Percentiles rank a stretch among this genome's conserved stretches.
These are phyloP conservation scores for Malacoctenus gilli DNA, from an alignment of 2,797 vertebrate genomes.

Conservation along the genomic window DNA sequence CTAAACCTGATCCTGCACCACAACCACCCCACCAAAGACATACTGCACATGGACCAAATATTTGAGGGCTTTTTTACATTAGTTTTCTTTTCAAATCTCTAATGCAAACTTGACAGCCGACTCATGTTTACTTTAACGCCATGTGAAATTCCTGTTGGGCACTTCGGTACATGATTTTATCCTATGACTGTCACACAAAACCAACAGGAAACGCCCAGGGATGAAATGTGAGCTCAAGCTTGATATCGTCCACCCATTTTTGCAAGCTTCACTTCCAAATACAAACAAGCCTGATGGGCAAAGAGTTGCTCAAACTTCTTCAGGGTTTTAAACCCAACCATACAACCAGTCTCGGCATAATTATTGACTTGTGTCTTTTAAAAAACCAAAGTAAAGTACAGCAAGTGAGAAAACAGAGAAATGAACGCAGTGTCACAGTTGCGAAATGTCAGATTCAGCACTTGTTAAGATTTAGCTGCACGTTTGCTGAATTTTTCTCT, in stretches of 20 bases:
- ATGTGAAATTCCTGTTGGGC: constrained; percentile 1
- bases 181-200: constrained; percentile 34
- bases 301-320: no score
- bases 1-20: constrained; percentile 16
- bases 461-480: no score
- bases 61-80: constrained; percentile 55
- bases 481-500: no score
- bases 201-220: constrained; percentile 27
- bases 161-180: background rate
- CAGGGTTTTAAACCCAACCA: no score
- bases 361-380: no score
- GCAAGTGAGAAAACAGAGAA: no score
- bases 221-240: constrained; percentile 16
- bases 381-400: no score
- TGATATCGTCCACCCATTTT: constrained; percentile 14
- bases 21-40: constrained; percentile 30
- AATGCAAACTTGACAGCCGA: constrained; percentile 32
- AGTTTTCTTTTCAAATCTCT: background rate
- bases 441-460: no score
- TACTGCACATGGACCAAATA: constrained; percentile 49
- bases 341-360: no score
- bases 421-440: no score
- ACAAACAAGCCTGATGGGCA: constrained; percentile 22
- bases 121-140: constrained; percentile 43
- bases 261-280: no score